These are phyloP conservation scores for Chrysolina americana DNA, from an alignment of 2,888 invertebrate genomes.

Conservation along the genomic window DNA sequence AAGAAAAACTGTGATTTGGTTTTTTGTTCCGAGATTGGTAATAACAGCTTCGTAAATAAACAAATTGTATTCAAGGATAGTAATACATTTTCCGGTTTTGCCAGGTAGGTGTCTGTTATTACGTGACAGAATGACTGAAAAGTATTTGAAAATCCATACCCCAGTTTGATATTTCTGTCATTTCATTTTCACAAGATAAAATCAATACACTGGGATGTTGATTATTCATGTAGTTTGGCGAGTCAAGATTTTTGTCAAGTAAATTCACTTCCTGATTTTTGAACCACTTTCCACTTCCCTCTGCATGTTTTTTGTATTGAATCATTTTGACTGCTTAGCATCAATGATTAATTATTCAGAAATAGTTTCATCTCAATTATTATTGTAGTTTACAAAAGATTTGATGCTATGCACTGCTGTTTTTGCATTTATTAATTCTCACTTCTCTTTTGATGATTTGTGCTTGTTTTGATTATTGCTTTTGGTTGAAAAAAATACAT, in stretches of 20 bases:
- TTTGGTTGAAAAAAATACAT: constrained; percentile 49
- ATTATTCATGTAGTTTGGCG: neutral
- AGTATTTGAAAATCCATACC: neutral
- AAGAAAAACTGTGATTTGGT: neutral
- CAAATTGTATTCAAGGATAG: constrained; percentile 16
- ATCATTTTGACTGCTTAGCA: neutral
- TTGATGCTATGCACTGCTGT: constrained; percentile 29
- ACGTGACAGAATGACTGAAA: constrained; percentile 10
- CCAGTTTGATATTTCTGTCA: neutral
- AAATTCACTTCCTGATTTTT: constrained; percentile 18
- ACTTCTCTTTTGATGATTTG: constrained; percentile 22
- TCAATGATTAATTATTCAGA: neutral
- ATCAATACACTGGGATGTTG: constrained; percentile 29
- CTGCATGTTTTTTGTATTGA: constrained; percentile 25
- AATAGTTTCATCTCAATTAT: neutral
- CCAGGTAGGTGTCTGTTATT: constrained; percentile 28
- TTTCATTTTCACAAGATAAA: neutral
- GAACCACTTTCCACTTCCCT: constrained; percentile 18
- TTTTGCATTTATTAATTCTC: constrained; percentile 16
- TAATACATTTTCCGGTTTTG: constrained; percentile 23
- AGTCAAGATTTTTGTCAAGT: constrained; percentile 32
- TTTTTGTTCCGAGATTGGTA: neutral
- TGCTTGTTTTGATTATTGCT: constrained; percentile 33
- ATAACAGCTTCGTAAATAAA: constrained; percentile 3
- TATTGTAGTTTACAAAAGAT: neutral